Percentiles rank a stretch among this genome's conserved stretches.
Evolutionary conservation across 2,797 vertebrate genomes (phyloP).

Genomic region (Hemibagrus guttatus): DNA sequence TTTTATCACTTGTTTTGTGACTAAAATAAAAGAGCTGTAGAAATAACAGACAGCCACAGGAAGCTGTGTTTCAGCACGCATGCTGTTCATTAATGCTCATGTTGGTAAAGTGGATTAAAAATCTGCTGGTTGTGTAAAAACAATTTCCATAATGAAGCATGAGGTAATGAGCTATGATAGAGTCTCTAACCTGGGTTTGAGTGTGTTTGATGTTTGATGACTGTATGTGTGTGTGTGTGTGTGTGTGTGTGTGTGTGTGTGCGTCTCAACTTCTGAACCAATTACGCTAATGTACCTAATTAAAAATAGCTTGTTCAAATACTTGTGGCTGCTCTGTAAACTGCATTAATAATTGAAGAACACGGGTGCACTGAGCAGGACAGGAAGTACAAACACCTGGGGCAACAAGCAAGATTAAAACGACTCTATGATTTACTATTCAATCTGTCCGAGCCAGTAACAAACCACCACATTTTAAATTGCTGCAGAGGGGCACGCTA

Average conservation of each 20-base stretch:
- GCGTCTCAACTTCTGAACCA: constrained; percentile 40
- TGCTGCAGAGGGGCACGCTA: neutral
- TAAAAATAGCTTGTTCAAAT: constrained; percentile 60
- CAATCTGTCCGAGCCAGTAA: constrained; percentile 32
- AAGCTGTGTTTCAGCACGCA: neutral
- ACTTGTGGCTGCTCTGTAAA: constrained; percentile 47
- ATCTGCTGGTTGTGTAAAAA: constrained; percentile 6
- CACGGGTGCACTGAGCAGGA: constrained; percentile 39
- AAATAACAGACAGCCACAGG: neutral
- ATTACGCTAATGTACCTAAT: constrained; percentile 57
- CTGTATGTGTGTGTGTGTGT: constrained; percentile 2
- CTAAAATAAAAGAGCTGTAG: neutral
- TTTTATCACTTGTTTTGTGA: constrained; percentile 17
- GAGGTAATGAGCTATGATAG: constrained; percentile 13
- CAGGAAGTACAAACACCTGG: constrained; percentile 39
- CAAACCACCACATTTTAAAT: constrained; percentile 27
- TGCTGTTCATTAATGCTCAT: neutral
- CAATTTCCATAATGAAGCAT: constrained; percentile 3
- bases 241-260: constrained; percentile 6
- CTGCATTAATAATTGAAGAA: constrained; percentile 56
- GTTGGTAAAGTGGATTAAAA: constrained; percentile 7
- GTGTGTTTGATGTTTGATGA: neutral
- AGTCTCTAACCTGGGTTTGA: neutral
- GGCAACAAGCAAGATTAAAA: constrained; percentile 47
- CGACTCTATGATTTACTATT: constrained; percentile 22